A percentile compares a stretch with the other conserved stretches of the same genome.
Evolutionary conservation across 2,888 invertebrate genomes (phyloP).

Genomic region (Eucera pruinosa): DNA sequence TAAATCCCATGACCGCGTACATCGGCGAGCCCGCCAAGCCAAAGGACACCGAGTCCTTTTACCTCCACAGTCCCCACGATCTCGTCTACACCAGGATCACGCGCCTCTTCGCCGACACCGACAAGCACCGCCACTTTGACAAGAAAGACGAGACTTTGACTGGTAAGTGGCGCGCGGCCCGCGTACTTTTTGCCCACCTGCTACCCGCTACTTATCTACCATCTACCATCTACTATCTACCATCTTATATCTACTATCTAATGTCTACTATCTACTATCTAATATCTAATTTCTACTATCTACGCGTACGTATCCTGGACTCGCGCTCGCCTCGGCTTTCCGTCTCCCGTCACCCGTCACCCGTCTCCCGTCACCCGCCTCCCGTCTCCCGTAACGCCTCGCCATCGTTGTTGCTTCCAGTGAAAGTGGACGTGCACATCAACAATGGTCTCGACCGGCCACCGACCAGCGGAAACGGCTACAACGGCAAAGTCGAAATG

Average conservation of each 20-base stretch:
- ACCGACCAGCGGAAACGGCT: constrained; percentile 77
- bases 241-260: too few species aligned
- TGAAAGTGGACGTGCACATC: constrained; percentile 93
- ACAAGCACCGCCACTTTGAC: constrained; percentile 72
- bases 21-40: constrained; percentile 77
- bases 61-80: constrained; percentile 93
- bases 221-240: too few species aligned
- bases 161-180: constrained; percentile 81
- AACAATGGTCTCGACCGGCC: constrained; percentile 79
- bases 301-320: too few species aligned
- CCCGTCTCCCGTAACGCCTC: too few species aligned
- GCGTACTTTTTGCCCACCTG: neutral
- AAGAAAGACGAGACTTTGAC: constrained; percentile 83
- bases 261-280: too few species aligned
- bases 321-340: too few species aligned
- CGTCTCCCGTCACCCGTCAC: too few species aligned
- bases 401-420: constrained; percentile 85
- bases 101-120: constrained; percentile 89
- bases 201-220: too few species aligned
- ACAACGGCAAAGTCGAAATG: constrained; percentile 75
- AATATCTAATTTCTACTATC: too few species aligned
- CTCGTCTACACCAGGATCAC: constrained; percentile 93
- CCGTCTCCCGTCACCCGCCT: too few species aligned
- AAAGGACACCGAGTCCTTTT: constrained; percentile 89
- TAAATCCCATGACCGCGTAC: constrained; percentile 90